Evolutionary conservation across 2,797 vertebrate genomes (phyloP).

Genomic region (Hypotaenidia okinawae): DNA sequence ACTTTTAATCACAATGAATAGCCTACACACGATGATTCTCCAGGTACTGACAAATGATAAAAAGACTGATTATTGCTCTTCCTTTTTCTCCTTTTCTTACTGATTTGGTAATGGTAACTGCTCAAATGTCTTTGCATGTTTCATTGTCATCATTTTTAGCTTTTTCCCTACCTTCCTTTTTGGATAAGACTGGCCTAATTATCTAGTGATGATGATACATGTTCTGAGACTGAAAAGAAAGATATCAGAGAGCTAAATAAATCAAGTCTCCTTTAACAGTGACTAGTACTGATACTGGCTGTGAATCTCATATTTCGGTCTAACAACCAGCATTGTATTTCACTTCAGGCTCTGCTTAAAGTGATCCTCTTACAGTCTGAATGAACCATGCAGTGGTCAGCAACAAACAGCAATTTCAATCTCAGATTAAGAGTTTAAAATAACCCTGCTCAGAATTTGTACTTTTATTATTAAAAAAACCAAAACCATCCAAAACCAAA

Average conservation of each 20-base stretch:
- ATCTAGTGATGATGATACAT: slow-evolving; percentile 38
- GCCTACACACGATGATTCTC: not conserved
- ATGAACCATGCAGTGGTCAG: not conserved
- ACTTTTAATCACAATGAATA: slow-evolving; percentile 18
- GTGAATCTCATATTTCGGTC: slow-evolving; percentile 17
- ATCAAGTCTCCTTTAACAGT: slow-evolving; percentile 19
- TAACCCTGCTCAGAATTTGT: not conserved
- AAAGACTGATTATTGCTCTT: slow-evolving; percentile 53
- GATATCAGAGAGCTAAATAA: slow-evolving; percentile 35
- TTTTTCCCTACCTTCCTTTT: not conserved
- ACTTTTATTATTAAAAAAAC: not conserved
- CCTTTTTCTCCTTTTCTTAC: slow-evolving; percentile 28
- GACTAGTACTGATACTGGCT: not conserved
- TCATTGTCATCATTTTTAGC: slow-evolving; percentile 52
- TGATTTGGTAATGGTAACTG: slow-evolving; percentile 47
- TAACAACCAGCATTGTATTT: not conserved
- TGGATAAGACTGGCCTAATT: slow-evolving; percentile 28
- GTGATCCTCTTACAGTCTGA: not conserved
- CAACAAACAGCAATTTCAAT: not conserved
- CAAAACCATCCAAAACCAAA: too few species aligned
- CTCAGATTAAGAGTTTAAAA: not conserved
- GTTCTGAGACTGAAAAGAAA: slow-evolving; percentile 23
- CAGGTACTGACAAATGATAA: slow-evolving; percentile 27
- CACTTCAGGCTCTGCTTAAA: not conserved
- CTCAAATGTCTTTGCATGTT: slow-evolving; percentile 32